Evolutionary conservation across 1,140 invertebrate species (phyloP).

Genomic region (Drosophila sulfurigaster): DNA sequence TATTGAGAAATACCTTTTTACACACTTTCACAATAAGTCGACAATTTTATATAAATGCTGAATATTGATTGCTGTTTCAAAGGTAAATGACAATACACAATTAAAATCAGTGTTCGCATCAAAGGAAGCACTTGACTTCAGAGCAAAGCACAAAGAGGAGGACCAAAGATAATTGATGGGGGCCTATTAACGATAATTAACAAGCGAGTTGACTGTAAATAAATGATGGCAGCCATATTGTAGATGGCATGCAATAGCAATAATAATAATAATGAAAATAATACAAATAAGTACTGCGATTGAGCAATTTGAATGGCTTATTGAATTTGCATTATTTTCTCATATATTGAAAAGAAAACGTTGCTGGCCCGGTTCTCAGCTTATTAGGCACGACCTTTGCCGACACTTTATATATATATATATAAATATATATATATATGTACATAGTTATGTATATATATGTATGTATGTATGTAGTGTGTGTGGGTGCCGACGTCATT

Average conservation of each 20-base stretch:
- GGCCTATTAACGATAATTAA: no score
- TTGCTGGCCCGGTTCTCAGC: slow-evolving; percentile 16
- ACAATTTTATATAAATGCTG: no score
- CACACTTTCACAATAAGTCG: no score
- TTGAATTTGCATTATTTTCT: slow-evolving; percentile 12
- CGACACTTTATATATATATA: slow-evolving; percentile 1
- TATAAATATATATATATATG: neutral
- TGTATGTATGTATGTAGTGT: neutral
- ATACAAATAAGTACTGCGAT: neutral
- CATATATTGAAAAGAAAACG: neutral
- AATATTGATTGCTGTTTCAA: no score
- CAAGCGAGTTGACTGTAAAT: no score
- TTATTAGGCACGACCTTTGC: slow-evolving; percentile 23
- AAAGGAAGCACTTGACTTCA: no score
- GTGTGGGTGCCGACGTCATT: slow-evolving; percentile 21
- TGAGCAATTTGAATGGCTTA: slow-evolving; percentile 9
- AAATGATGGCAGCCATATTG: neutral
- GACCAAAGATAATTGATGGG: no score
- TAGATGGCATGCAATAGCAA: neutral
- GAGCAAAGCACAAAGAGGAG: no score
- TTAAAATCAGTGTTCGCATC: no score
- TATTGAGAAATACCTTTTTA: no score
- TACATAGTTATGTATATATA: neutral
- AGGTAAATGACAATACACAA: no score
- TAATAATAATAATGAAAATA: neutral